Base-by-base conservation (phyloP, 2,797 vertebrate genomes). In the Mus caroli region DNA sequence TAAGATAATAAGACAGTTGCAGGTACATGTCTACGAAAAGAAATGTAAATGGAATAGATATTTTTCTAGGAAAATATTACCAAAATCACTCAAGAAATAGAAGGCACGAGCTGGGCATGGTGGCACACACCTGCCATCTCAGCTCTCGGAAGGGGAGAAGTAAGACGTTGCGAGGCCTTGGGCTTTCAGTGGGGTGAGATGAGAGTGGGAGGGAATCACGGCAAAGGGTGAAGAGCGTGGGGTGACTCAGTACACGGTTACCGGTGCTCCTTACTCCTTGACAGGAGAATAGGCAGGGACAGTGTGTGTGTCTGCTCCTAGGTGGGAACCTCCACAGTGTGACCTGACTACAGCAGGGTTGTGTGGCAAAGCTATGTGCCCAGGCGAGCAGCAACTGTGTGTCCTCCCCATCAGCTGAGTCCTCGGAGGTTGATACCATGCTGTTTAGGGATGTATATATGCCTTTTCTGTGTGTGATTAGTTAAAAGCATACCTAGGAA, bases 11-110 rank as follows among this genome's bases (percentile, higher is more conserved):
- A 92, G 79, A 84, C 90, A 95, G 85, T 62, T 58, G 2, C 37
- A 69, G 31, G 67, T 50, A 37, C 0, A 86, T 26, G 46, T 89
- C 60, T 26, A n/a, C 50, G 43, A 24, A 92, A 79, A 75, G 90
- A 75, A 90, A 87, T 10, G 40, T 37, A 86, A 73, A 87, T 22
- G 26, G 54, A 94, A 86, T 52, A 19, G 11, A 22, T 71, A 34
- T 54, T 86, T 80, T 91, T 80, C 58, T 93, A 78, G 54, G 60
- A 58, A 77, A 2, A 15, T 90, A 69, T 88, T 78, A 84, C 71
- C 71, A 75, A 56, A 84, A 56, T 79, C 77, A 75, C 83, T 91
- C 26, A 90, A 90, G 83, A 93, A 93, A 54, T 26, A 50, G 28
- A 69, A 92, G 90, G 9, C 90, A n/a, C 2, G 12, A 71, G n/a